Evolutionary conservation across 2,113 vertebrate genomes (phyloP).

Genomic region (Microcebus griseorufus): DNA sequence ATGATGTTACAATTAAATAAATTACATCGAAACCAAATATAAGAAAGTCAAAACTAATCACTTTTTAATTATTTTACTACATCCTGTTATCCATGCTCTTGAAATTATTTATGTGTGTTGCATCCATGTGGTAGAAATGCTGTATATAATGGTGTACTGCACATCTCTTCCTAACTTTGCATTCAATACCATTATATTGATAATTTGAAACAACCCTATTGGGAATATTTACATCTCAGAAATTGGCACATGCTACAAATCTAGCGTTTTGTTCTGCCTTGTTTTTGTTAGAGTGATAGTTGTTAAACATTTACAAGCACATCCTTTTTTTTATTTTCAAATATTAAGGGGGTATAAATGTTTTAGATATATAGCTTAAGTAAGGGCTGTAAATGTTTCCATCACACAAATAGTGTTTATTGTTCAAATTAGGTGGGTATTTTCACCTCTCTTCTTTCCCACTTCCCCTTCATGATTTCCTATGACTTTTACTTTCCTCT

Average conservation of each 20-base stretch:
- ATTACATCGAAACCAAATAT: background rate
- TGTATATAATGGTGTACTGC: background rate
- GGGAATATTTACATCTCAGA: background rate
- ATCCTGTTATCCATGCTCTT: background rate
- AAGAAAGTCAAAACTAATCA: background rate
- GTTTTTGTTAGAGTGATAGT: background rate
- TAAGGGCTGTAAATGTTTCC: too few relatives aligned
- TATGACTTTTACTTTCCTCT: too few relatives aligned
- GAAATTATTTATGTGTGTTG: background rate
- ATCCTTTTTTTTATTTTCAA: too few relatives aligned
- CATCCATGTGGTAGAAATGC: background rate
- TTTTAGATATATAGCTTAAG: too few relatives aligned
- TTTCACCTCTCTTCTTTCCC: too few relatives aligned
- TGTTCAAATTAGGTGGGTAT: too few relatives aligned
- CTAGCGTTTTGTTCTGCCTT: background rate
- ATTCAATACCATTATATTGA: background rate
- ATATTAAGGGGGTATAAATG: too few relatives aligned
- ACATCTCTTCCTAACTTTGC: background rate
- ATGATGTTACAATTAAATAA: background rate
- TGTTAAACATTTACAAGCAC: background rate
- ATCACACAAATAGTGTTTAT: too few relatives aligned
- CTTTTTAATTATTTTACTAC: background rate
- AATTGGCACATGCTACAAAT: background rate
- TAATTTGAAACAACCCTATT: background rate
- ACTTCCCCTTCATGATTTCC: too few relatives aligned